Percentiles rank a stretch among this genome's conserved stretches.
Conservation (phyloP, 2,113 vertebrate genomes). For the Dromaius novaehollandiae region DNA sequence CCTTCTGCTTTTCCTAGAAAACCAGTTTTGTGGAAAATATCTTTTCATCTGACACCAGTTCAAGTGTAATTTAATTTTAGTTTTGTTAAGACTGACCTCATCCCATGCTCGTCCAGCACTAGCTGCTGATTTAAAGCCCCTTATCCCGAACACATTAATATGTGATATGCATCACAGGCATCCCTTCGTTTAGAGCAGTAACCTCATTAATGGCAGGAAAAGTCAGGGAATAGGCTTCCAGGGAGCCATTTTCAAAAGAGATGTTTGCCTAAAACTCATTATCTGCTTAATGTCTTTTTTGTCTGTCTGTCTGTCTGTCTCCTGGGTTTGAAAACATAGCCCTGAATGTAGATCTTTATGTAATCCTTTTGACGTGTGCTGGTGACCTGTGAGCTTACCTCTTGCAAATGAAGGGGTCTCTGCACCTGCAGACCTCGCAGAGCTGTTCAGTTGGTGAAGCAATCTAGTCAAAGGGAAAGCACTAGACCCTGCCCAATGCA, state of each 20-base stretch:
- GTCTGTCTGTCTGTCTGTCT: not conserved
- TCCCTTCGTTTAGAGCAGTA: not conserved
- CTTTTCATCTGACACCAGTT: slow-evolving; percentile 9
- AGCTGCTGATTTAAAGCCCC: slow-evolving; percentile 4
- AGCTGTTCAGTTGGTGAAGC: not conserved
- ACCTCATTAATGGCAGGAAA: slow-evolving; percentile 39
- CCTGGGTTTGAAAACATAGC: slow-evolving; percentile 21
- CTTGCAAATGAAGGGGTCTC: slow-evolving; percentile 17
- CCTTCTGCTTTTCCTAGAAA: not conserved
- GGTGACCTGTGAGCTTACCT: slow-evolving; percentile 59
- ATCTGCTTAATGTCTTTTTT: slow-evolving; percentile 34
- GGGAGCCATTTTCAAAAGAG: slow-evolving; percentile 19
- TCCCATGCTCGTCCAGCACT: not conserved
- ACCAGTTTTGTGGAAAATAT: not conserved
- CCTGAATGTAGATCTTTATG: slow-evolving; percentile 40
- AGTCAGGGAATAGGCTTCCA: not conserved
- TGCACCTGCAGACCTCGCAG: slow-evolving; percentile 23
- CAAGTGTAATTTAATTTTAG: slow-evolving; percentile 9
- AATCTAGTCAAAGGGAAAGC: not conserved
- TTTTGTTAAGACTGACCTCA: slow-evolving; percentile 1
- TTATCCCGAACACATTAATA: not conserved
- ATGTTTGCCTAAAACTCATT: slow-evolving; percentile 20
- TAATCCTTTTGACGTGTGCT: slow-evolving; percentile 49
- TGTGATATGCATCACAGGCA: not conserved
- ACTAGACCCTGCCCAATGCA: not conserved